Evolutionary conservation across 2,888 invertebrate genomes (phyloP), one percentile per base, ranked within the genome.

Genomic region (Dolichopus griseipennis): DNA sequence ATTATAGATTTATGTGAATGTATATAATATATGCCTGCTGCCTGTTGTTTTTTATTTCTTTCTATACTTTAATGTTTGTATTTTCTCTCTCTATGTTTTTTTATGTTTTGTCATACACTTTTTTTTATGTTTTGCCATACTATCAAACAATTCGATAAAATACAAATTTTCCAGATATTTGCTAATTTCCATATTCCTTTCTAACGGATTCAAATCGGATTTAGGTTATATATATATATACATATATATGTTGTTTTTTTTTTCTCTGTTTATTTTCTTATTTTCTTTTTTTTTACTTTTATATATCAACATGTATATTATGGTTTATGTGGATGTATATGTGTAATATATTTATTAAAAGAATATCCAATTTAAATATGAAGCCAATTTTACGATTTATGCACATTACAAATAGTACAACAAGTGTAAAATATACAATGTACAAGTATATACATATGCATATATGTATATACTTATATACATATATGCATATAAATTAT

Each of bases 121-220:
- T 27, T 27, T n/a, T 27, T 27, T 27, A 27, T 5, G n/a, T 27
- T 27, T 4, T 27, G 27, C 5, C 27, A 27, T 27, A 27, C 52
- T 18, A 9, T 6, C 52, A 52, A 52, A 52, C 52, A 15, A 52
- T 52, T 52, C 52, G 52, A 52, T 52, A 52, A 52, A 52, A 52
- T 52, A 52, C 52, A 52, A 52, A 52, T 52, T 52, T 52, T 52
- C 52, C 52, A 52, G 52, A 52, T 52, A 52, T 52, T 52, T 52
- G 12, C 52, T 52, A 52, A 52, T 52, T 52, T 52, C 52, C 52
- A 52, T 52, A 52, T 52, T 52, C 18, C 52, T 52, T 6, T 10
- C 8, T 8, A 52, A 52, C 6, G 52, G n/a, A 52, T 41, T 41
- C 15, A n/a, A 52, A 52, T 52, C 15, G 52, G n/a, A 6, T 52